Evolutionary conservation across 2,797 vertebrate species (phyloP), one percentile per base, ranked within the genome.

Genomic region (Anguilla obscura): DNA sequence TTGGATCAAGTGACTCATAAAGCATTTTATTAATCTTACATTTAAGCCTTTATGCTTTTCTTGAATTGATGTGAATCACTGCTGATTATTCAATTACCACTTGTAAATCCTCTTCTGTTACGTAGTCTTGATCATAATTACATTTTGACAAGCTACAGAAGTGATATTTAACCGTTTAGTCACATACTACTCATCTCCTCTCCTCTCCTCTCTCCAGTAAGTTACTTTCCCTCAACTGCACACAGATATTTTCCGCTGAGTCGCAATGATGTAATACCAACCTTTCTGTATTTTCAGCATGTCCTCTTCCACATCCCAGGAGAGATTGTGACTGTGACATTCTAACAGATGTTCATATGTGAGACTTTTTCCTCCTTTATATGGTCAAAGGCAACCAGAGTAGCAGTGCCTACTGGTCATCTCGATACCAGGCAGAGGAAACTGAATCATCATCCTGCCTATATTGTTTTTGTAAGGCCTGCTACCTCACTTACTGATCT

Each of bases 361-460:
- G 48, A 69, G 58, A 71, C 48, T 45, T 24, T 18, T 52, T 58
- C 14, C 54, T 52, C 63, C 58, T 63, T 84, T 71, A 84, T 52
- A 85, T 54, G 52, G 87, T 40, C 18, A 48, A 66, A 36, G 48
- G 4, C 24, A 10, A 36, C 8, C 12, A 63, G 48, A 52, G 58
- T 40, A 18, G 21, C 63, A n/a, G 10, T 52, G 16, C 14, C n/a
- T 48, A 54, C 48, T 7, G 24, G 48, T 84, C 30, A 33, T 40
- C 40, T 36, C 24, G 36, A 54, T 45, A 8, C 40, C 63, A 84
- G 27, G 60, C 63, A 30, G 63, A 71, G 60, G 87, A 84, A 87
- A 58, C 21, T 9, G 63, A 88, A 85, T 85, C 48, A 56, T 45
- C 87, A 85, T 88, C 82, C 21, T 58, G 60, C 48, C 33, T 30